A percentile compares a stretch with the other conserved stretches of the same genome.
Conservation (phyloP, 2,113 vertebrate genomes). For the Fulmarus glacialis region DNA sequence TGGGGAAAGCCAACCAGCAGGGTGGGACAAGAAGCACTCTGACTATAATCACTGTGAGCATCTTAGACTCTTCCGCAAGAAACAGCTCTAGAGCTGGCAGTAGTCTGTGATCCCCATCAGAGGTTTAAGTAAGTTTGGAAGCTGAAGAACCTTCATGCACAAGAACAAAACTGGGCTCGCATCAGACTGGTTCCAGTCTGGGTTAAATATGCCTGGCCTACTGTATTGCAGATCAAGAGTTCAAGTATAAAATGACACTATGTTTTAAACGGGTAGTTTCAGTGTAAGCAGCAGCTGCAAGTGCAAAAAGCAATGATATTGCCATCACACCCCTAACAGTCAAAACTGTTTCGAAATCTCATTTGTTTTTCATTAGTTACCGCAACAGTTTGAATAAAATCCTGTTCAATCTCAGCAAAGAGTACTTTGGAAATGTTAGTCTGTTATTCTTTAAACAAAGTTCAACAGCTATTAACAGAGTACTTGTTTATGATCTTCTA, state of each 20-base stretch:
- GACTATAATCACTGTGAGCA: background rate
- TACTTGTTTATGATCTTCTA: constrained; percentile 63
- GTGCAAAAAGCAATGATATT: constrained; percentile 59
- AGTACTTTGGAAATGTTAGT: constrained; percentile 73
- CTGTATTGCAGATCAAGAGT: constrained; percentile 38
- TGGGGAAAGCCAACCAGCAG: background rate
- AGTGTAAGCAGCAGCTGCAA: constrained; percentile 60
- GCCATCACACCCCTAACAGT: constrained; percentile 61
- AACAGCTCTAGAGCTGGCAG: background rate
- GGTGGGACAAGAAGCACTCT: background rate
- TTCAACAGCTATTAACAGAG: constrained; percentile 62
- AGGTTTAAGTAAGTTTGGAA: background rate
- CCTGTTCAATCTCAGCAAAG: constrained; percentile 69
- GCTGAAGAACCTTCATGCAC: background rate
- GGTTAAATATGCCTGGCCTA: background rate
- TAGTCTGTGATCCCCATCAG: background rate
- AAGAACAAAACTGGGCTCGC: background rate
- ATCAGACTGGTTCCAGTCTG: background rate
- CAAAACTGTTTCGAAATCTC: constrained; percentile 70
- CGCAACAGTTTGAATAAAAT: constrained; percentile 70
- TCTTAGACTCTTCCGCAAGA: background rate
- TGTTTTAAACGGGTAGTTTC: constrained; percentile 46
- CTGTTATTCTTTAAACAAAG: constrained; percentile 71
- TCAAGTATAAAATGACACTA: constrained; percentile 56
- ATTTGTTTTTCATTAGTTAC: constrained; percentile 74